phyloP scores from a whole-genome alignment of 30 jellyfish, hydroid and myxozoan genomes.

The Chironex yamaguchii region DNA sequence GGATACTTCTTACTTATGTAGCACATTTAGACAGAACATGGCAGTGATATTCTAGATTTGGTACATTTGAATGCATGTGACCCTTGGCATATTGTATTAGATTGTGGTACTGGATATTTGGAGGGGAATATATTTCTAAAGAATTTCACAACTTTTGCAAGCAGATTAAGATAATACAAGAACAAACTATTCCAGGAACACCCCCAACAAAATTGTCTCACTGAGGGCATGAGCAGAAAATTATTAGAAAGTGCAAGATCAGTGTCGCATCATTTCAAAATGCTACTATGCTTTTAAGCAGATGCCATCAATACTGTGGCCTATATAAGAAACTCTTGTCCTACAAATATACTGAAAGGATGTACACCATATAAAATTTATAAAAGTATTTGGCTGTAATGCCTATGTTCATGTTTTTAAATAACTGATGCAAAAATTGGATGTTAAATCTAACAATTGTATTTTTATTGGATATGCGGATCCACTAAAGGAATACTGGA shows the following conservation, averaged over 20 bases:
- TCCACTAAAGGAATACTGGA: slow-evolving; percentile 27
- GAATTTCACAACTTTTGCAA: slow-evolving; percentile 51
- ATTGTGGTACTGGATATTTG: too few relatives aligned
- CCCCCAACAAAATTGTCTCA: slow-evolving; percentile 60
- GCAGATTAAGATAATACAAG: slow-evolving; percentile 42
- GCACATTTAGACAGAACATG: neutral
- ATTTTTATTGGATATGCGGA: slow-evolving; percentile 35
- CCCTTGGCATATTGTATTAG: slow-evolving; percentile 8
- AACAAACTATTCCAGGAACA: slow-evolving; percentile 47
- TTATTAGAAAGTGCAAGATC: slow-evolving; percentile 38
- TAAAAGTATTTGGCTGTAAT: slow-evolving; percentile 59
- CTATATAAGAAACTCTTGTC: slow-evolving; percentile 37
- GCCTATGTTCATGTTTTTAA: slow-evolving; percentile 47
- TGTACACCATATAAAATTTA: slow-evolving; percentile 41
- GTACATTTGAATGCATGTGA: slow-evolving; percentile 31
- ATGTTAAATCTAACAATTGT: slow-evolving; percentile 26
- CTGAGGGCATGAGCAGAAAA: slow-evolving; percentile 53
- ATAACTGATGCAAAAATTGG: slow-evolving; percentile 24
- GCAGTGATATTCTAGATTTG: slow-evolving; percentile 23
- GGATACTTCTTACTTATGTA: neutral
- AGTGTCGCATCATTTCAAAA: slow-evolving; percentile 48
- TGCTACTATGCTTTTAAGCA: slow-evolving; percentile 49
- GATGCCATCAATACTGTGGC: slow-evolving; percentile 42
- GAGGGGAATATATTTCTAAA: too few relatives aligned
- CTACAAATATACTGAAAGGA: slow-evolving; percentile 37